phyloP scores from a whole-genome alignment of 2,113 vertebrate genomes.

The Propithecus coquereli region DNA sequence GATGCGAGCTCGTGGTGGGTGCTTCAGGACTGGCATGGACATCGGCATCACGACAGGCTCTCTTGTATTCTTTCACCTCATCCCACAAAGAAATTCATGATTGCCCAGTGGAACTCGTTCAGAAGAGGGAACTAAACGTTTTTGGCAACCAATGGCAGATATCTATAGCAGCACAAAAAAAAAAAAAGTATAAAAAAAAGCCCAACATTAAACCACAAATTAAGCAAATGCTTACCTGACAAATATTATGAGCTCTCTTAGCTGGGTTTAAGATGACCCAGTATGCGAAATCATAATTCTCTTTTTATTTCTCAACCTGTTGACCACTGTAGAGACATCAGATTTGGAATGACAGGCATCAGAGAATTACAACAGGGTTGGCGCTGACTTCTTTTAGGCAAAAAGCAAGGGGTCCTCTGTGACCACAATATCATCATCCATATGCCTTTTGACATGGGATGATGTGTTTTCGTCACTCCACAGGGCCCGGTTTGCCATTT shows the following conservation, averaged over 20 bases:
- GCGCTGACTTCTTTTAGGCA: constrained; percentile 70
- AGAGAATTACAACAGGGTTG: constrained; percentile 36
- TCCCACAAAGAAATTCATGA: constrained; percentile 76
- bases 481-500: constrained; percentile 69
- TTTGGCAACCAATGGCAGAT: constrained; percentile 80
- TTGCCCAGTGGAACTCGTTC: constrained; percentile 76
- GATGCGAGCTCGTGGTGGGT: constrained; percentile 76
- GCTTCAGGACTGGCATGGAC: constrained; percentile 82
- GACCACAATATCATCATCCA: constrained; percentile 68
- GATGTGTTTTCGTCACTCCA: constrained; percentile 54
- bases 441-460: constrained; percentile 64
- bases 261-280: constrained; percentile 56
- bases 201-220: constrained; percentile 45
- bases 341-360: constrained; percentile 64
- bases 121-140: constrained; percentile 71
- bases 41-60: constrained; percentile 77
- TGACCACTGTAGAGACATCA: constrained; percentile 59
- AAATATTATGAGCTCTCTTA: constrained; percentile 47
- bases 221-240: constrained; percentile 56
- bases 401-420: constrained; percentile 68
- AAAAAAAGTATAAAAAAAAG: constrained; percentile 29
- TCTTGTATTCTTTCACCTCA: constrained; percentile 74
- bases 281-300: constrained; percentile 59
- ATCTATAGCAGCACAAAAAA: constrained; percentile 80
- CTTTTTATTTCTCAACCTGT: constrained; percentile 59